These are phyloP conservation scores for Camponotus floridanus DNA, from an alignment of 1,140 invertebrate species.

Conservation along the genomic window DNA sequence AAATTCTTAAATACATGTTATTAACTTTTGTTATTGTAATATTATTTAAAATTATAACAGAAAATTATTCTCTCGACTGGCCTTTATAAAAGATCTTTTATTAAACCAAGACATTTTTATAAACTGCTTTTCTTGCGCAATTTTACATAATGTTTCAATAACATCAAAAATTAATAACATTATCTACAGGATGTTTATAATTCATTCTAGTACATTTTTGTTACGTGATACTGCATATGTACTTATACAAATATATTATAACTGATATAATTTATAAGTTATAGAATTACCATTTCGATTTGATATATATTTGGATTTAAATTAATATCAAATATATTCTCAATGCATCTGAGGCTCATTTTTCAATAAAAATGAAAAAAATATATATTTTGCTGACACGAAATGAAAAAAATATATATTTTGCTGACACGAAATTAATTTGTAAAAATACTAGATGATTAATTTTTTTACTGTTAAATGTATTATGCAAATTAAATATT, in stretches of 20 bases:
- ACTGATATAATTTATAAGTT: conserved; percentile 20
- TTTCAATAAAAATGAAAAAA: no score
- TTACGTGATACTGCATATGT: not conserved
- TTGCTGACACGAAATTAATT: no score
- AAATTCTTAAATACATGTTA: not conserved
- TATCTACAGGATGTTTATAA: no score
- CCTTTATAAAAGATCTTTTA: not conserved
- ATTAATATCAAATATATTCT: not conserved
- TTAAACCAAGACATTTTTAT: not conserved
- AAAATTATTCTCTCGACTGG: not conserved
- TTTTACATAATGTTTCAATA: not conserved
- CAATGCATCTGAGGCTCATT: no score
- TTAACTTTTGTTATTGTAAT: not conserved
- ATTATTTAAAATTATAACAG: not conserved
- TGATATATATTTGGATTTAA: not conserved
- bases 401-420: no score
- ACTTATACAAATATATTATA: not conserved
- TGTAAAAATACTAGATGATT: no score
- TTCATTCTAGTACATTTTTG: not conserved
- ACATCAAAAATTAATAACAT: not conserved
- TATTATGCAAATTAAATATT: not conserved
- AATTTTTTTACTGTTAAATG: not conserved
- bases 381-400: no score
- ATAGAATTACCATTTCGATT: conserved; percentile 31
- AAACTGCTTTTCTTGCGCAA: not conserved